These are phyloP conservation scores for Choloepus didactylus DNA, from an alignment of 2,797 vertebrate genomes.

Conservation along the genomic window DNA sequence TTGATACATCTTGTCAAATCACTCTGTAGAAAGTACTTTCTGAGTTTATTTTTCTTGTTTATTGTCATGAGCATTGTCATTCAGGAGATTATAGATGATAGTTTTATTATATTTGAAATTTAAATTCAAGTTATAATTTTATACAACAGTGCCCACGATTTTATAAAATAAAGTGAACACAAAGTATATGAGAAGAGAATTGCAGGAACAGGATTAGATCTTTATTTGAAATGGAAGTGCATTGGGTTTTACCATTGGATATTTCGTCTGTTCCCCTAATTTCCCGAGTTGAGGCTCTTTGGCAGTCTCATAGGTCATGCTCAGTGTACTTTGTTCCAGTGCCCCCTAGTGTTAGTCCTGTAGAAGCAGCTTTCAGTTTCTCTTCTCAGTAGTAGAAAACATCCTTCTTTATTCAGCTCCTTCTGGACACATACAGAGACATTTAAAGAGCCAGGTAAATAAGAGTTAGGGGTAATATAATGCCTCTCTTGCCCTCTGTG, in stretches of 20 bases:
- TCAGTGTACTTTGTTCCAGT: constrained; percentile 74
- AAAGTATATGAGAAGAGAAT: neutral
- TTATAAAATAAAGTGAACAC: constrained; percentile 27
- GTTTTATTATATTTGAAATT: constrained; percentile 70
- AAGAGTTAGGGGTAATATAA: constrained; percentile 58
- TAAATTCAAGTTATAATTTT: constrained; percentile 68
- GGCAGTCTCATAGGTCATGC: constrained; percentile 67
- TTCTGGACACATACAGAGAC: constrained; percentile 71
- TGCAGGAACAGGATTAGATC: constrained; percentile 62
- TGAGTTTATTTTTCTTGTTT: constrained; percentile 61
- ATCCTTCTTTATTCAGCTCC: constrained; percentile 71
- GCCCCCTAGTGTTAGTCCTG: constrained; percentile 81
- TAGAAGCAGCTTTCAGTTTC: constrained; percentile 74
- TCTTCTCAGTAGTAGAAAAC: constrained; percentile 74
- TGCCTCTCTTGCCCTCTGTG: constrained; percentile 46
- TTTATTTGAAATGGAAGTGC: constrained; percentile 70
- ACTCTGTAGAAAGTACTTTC: constrained; percentile 30
- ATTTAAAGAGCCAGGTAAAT: constrained; percentile 75
- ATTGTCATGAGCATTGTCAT: constrained; percentile 23
- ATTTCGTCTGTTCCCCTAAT: constrained; percentile 74
- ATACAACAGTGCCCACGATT: constrained; percentile 42
- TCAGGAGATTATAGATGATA: constrained; percentile 59
- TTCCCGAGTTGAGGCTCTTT: constrained; percentile 72
- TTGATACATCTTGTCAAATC: constrained; percentile 57
- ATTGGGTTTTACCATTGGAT: constrained; percentile 60